phyloP scores from a whole-genome alignment of 2,113 vertebrate species.

The Pseudorectes ferrugineus region DNA sequence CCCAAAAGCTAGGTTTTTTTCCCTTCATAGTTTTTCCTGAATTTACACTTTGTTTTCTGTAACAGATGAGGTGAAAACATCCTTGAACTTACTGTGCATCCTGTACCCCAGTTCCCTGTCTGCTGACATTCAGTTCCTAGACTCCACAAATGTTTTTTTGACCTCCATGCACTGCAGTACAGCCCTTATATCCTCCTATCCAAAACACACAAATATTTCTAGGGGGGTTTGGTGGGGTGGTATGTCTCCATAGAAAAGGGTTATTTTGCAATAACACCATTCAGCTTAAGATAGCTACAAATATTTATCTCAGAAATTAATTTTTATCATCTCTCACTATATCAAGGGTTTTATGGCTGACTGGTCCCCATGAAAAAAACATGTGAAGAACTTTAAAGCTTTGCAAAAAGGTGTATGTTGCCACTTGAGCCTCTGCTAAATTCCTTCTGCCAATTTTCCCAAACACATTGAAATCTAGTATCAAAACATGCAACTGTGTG shows the following conservation, averaged over 20 bases:
- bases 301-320: not conserved
- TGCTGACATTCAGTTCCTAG: not conserved
- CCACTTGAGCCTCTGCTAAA: not conserved
- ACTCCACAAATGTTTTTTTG: not conserved
- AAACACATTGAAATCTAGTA: not conserved
- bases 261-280: not conserved
- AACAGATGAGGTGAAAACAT: not conserved
- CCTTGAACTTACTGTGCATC: not conserved
- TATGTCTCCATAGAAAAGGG: not conserved
- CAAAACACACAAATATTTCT: not conserved
- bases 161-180: not conserved
- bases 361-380: not conserved
- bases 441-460: not conserved
- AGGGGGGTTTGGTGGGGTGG: not conserved
- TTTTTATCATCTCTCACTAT: not conserved
- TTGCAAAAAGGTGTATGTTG: not conserved
- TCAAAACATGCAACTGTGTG: not conserved
- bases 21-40: not conserved
- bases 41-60: not conserved
- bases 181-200: not conserved
- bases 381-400: not conserved
- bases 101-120: not conserved
- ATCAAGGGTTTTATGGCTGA: not conserved
- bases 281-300: not conserved
- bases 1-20: not conserved